Evolutionary conservation across 1,140 invertebrate genomes (phyloP).

Genomic region (Thaumatotibia leucotreta): DNA sequence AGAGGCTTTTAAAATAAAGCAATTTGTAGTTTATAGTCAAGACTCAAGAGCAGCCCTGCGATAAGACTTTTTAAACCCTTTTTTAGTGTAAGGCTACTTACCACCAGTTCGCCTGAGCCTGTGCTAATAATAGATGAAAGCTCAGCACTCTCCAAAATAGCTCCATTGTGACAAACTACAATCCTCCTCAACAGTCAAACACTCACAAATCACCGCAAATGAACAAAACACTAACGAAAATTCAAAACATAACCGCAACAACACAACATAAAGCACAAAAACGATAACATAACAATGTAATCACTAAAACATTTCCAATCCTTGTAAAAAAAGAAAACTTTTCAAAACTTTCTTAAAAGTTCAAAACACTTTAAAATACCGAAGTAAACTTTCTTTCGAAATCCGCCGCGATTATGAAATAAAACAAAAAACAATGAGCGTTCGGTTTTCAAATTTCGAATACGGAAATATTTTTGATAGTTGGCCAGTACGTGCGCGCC

Average conservation of each 20-base stretch:
- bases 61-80: not conserved
- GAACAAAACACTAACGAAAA: slow-evolving; percentile 36
- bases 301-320: slow-evolving; percentile 39
- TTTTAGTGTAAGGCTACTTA: slow-evolving; percentile 37
- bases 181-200: slow-evolving; percentile 40
- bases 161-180: slow-evolving; percentile 51
- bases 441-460: slow-evolving; percentile 52
- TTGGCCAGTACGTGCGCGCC: slow-evolving; percentile 39
- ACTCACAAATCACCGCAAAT: slow-evolving; percentile 55
- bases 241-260: slow-evolving; percentile 42
- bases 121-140: slow-evolving; percentile 46
- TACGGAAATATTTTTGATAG: slow-evolving; percentile 40
- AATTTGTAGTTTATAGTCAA: not conserved
- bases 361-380: slow-evolving; percentile 14
- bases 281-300: slow-evolving; percentile 43
- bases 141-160: slow-evolving; percentile 64
- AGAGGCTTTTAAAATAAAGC: not conserved
- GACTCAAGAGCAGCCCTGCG: not conserved
- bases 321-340: slow-evolving; percentile 45
- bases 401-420: not conserved
- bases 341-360: slow-evolving; percentile 54
- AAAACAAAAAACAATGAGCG: slow-evolving; percentile 27
- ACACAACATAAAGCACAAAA: slow-evolving; percentile 43
- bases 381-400: not conserved
- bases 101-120: slow-evolving; percentile 63